A percentile compares a stretch with the other conserved stretches of the same genome.
Conservation (phyloP, 2,888 invertebrate species). For the Melipona beecheii region DNA sequence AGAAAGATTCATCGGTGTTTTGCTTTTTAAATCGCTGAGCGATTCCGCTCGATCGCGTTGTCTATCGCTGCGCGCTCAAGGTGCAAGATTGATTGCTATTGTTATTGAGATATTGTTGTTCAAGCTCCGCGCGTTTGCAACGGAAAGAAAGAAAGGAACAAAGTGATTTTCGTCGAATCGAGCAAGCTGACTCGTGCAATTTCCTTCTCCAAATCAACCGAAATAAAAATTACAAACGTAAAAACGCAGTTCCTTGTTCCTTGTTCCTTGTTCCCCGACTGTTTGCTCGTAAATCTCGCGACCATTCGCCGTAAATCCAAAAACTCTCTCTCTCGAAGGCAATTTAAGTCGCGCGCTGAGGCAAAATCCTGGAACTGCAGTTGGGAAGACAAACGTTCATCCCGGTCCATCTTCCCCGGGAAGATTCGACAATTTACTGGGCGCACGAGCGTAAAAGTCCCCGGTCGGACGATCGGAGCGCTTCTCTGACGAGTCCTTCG, state of each 20-base stretch:
- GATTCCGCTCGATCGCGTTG: slow-evolving; percentile 1
- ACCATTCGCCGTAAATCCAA: background rate
- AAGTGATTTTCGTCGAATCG: background rate
- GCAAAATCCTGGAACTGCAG: background rate
- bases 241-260: background rate
- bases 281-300: background rate
- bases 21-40: background rate
- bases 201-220: too few species aligned
- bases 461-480: background rate
- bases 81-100: background rate
- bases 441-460: background rate
- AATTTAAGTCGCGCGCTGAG: background rate
- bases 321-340: background rate
- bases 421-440: background rate
- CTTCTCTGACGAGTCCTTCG: slow-evolving; percentile 51
- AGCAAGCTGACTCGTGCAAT: too few species aligned
- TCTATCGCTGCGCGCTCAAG: background rate
- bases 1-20: slow-evolving; percentile 31
- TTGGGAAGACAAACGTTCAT: background rate
- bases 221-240: too few species aligned
- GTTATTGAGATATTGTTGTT: background rate
- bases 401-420: background rate
- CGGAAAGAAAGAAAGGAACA: background rate
- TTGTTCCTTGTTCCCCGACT: background rate
- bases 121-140: too few species aligned